Evolutionary conservation across 2,797 vertebrate genomes (phyloP).

Genomic region (Amazona finschi): DNA sequence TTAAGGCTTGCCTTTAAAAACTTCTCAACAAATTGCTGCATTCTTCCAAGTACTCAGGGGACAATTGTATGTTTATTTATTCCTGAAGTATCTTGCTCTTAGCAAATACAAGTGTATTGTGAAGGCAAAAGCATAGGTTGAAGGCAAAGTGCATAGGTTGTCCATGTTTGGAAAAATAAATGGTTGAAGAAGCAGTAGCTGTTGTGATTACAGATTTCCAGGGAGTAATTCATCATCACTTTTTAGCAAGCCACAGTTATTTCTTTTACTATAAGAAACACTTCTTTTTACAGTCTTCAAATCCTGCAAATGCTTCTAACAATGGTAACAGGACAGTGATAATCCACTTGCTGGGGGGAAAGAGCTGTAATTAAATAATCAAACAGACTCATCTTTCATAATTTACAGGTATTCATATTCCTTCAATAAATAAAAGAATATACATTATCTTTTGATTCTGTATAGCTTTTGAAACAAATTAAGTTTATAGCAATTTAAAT

Average conservation of each 20-base stretch:
- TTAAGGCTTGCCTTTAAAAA: slow-evolving; percentile 17
- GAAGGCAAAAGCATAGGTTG: slow-evolving; percentile 18
- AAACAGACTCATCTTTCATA: neutral
- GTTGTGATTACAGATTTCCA: neutral
- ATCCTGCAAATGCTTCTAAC: neutral
- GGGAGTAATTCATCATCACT: neutral
- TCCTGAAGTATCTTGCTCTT: slow-evolving; percentile 8
- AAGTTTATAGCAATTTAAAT: slow-evolving; percentile 22
- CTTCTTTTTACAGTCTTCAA: neutral
- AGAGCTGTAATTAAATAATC: neutral
- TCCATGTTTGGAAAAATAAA: neutral
- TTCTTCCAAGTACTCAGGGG: slow-evolving; percentile 1
- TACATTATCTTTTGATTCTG: slow-evolving; percentile 23
- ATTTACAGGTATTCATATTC: slow-evolving; percentile 29
- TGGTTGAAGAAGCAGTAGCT: neutral
- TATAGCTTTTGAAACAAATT: slow-evolving; percentile 10
- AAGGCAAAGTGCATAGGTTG: slow-evolving; percentile 45
- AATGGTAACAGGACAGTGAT: neutral
- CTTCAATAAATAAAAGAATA: slow-evolving; percentile 63
- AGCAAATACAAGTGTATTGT: neutral
- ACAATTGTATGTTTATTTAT: neutral
- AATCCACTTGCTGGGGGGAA: neutral
- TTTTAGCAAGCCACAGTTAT: slow-evolving; percentile 11
- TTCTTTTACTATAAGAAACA: slow-evolving; percentile 23
- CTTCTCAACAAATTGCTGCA: neutral